Base-by-base conservation (phyloP, 2,888 invertebrate species). In the Drosophila percnosoma region DNA sequence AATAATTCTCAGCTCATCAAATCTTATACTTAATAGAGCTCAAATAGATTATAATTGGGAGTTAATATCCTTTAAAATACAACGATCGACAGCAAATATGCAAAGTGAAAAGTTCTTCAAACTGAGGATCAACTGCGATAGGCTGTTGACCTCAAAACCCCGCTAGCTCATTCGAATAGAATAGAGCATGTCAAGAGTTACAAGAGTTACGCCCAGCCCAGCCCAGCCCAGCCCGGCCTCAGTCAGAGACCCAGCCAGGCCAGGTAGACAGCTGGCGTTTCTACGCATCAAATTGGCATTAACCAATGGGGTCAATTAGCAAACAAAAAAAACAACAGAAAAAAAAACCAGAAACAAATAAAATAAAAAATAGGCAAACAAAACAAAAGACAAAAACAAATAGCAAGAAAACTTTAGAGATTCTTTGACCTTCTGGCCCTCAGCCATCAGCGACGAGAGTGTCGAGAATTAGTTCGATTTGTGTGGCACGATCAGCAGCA, bases 281-380 rank as follows among this genome's bases (percentile, higher is more conserved):
- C 45, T 71, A 76, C 77, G 83, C 87, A 89, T 89, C 84, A 88
- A 80, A 75, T 88, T 72, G 63, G 75, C 81, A 79, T 87, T 83
- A 87, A 81, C 84, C 81, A 78, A 53, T 62, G 24, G 40, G n/a
- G 13, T 42, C 42, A 42, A 24, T 42, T 57, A 68, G 61, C 31
- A 36, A 2, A 27, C 15, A 21, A 57, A 27, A 27, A 27, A 24
- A 31, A 38, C 36, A 27, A 51, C 67, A 51, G 53, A 3, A 27
- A 38, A 40, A 27, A 27, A 29, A 51, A 51, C 67, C 42, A 57
- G 21, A 24, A 24, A 18, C 1, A 27, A 29, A 33, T 10, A 33
- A 33, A 52, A 36, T 8, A n/a, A 31, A 6, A 51, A 52, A 0
- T 2, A 29, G 18, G 7, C 45, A 45, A 4, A 15, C 45, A 15